Conservation (phyloP, 2,888 invertebrate genomes). For the Dione vanillae region DNA sequence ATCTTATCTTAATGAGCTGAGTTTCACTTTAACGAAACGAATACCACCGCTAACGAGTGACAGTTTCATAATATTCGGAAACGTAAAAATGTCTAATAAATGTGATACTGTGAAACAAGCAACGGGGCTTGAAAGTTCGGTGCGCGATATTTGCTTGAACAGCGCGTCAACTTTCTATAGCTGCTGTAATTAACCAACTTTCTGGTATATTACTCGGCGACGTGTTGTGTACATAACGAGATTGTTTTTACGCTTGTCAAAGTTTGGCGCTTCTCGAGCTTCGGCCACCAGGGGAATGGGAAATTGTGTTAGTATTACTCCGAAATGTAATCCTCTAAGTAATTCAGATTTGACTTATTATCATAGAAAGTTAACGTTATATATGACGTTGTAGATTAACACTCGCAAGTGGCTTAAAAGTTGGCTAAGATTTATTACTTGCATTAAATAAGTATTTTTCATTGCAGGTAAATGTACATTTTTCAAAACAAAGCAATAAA, state of each 20-base stretch:
- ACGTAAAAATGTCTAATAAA: constrained; percentile 13
- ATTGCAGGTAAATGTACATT: no score
- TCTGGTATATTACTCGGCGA: not conserved
- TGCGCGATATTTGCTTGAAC: not conserved
- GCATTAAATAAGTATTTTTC: no score
- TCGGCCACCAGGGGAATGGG: not conserved
- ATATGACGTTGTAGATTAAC: no score
- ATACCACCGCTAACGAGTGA: not conserved
- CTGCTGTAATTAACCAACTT: constrained; percentile 31
- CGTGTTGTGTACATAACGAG: not conserved
- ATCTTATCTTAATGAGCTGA: no score
- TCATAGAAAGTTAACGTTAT: no score
- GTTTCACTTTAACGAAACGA: no score
- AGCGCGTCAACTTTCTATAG: constrained; percentile 8
- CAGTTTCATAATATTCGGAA: constrained; percentile 3
- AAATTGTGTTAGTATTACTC: not conserved
- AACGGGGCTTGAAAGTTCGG: not conserved
- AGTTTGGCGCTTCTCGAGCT: not conserved
- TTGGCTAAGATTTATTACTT: no score
- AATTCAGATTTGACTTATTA: no score
- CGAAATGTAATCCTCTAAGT: no score
- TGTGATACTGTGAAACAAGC: not conserved
- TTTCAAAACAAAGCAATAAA: not conserved
- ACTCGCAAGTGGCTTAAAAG: no score
- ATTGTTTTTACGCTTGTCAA: constrained; percentile 9